These are phyloP conservation scores for Chiloscyllium plagiosum DNA, from an alignment of 2,113 vertebrate genomes.

Conservation along the genomic window DNA sequence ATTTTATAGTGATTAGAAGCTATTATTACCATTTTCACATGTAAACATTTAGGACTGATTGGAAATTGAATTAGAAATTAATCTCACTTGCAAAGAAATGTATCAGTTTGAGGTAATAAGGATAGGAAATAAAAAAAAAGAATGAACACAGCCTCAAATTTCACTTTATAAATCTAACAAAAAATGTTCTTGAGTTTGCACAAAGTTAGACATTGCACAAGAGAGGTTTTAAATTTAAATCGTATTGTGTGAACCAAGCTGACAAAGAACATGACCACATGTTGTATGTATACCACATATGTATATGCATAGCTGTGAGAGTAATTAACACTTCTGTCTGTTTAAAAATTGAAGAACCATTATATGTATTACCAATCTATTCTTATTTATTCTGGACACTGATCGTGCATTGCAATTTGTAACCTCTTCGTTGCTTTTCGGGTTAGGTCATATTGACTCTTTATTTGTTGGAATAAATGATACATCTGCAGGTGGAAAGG, in stretches of 20 bases:
- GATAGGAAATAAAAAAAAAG: neutral
- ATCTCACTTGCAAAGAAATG: neutral
- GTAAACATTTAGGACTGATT: neutral
- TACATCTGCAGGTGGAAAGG: conserved; percentile 1
- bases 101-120: neutral
- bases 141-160: neutral
- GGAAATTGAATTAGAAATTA: neutral
- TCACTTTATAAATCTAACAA: neutral
- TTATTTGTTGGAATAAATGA: neutral
- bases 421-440: neutral
- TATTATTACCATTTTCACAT: neutral
- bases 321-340: neutral
- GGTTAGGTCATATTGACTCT: neutral
- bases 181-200: neutral
- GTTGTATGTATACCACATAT: no score
- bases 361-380: neutral
- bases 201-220: neutral
- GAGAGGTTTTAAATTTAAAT: neutral
- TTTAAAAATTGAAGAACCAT: neutral
- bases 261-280: neutral
- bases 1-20: neutral
- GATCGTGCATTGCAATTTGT: neutral
- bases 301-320: neutral
- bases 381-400: neutral
- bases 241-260: neutral